These are phyloP conservation scores for Drosophila malerkotliana DNA, from an alignment of 1,140 invertebrate species.

Conservation along the genomic window DNA sequence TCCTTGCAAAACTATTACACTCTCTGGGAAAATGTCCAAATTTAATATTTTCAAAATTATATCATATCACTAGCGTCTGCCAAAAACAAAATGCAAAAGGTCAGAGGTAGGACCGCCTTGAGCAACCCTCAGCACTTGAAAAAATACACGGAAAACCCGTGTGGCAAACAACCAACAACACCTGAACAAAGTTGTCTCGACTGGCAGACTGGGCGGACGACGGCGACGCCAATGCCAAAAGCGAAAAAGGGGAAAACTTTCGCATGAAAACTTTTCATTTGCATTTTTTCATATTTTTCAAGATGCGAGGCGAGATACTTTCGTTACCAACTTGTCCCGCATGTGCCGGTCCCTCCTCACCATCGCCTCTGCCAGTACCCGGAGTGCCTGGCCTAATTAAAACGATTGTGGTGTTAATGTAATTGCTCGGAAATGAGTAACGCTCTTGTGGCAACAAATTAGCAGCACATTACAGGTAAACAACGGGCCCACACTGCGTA, in stretches of 20 bases:
- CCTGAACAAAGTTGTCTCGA: slow-evolving; percentile 69
- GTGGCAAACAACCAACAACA: slow-evolving; percentile 60
- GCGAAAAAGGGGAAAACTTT: slow-evolving; percentile 36
- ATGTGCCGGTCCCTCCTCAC: neutral
- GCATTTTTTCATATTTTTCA: slow-evolving; percentile 52
- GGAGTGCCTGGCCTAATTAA: slow-evolving; percentile 39
- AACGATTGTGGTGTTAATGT: slow-evolving; percentile 29
- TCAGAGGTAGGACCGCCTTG: slow-evolving; percentile 60
- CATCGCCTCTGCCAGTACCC: neutral
- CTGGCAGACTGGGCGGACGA: slow-evolving; percentile 36
- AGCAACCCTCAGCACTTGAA: slow-evolving; percentile 50
- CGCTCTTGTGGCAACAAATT: slow-evolving; percentile 47
- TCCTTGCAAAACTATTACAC: neutral
- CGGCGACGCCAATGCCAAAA: slow-evolving; percentile 43
- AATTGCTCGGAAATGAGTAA: slow-evolving; percentile 49
- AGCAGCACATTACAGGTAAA: slow-evolving; percentile 60
- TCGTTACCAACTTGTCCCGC: slow-evolving; percentile 15
- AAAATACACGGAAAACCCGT: slow-evolving; percentile 46
- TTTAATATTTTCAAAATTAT: slow-evolving; percentile 41
- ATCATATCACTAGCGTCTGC: slow-evolving; percentile 41
- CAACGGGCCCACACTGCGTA: slow-evolving; percentile 4
- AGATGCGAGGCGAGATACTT: slow-evolving; percentile 37
- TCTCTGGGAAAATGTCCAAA: neutral
- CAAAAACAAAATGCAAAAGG: slow-evolving; percentile 57
- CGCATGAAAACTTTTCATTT: slow-evolving; percentile 46